Percentiles rank a stretch among this genome's conserved stretches.
phyloP scores from a whole-genome alignment of 2,113 vertebrate species.

The Pomatorhinus ruficollis region DNA sequence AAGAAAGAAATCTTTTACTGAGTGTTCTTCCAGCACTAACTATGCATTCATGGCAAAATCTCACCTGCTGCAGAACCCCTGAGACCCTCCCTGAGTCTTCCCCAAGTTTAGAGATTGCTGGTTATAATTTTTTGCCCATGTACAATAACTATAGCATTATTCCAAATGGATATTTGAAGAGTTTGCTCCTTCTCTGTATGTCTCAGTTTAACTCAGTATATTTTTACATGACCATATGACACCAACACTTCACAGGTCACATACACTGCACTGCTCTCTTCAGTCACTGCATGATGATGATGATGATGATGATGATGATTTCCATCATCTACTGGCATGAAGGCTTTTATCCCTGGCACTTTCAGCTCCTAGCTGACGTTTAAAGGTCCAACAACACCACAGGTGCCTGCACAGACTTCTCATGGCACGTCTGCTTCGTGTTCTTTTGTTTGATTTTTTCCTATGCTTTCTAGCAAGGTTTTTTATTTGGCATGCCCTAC shows the following conservation, averaged over 20 bases:
- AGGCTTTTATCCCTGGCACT: not conserved
- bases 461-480: not conserved
- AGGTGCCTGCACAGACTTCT: not conserved
- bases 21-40: not conserved
- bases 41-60: not conserved
- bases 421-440: not conserved
- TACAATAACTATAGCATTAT: not conserved
- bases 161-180: not conserved
- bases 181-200: not conserved
- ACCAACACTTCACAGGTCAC: not conserved
- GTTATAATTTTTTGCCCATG: not conserved
- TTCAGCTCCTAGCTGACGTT: accelerated
- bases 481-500: not conserved
- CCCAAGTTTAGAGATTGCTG: not conserved
- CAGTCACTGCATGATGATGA: not conserved
- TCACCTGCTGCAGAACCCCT: not conserved
- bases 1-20: not conserved
- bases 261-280: not conserved
- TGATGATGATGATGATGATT: not conserved
- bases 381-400: not conserved
- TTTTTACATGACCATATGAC: not conserved
- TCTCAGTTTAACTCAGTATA: not conserved
- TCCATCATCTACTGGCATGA: not conserved
- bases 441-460: not conserved
- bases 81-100: not conserved